Evolutionary conservation across 2,113 vertebrate species (phyloP).

Genomic region (Tenrec ecaudatus): DNA sequence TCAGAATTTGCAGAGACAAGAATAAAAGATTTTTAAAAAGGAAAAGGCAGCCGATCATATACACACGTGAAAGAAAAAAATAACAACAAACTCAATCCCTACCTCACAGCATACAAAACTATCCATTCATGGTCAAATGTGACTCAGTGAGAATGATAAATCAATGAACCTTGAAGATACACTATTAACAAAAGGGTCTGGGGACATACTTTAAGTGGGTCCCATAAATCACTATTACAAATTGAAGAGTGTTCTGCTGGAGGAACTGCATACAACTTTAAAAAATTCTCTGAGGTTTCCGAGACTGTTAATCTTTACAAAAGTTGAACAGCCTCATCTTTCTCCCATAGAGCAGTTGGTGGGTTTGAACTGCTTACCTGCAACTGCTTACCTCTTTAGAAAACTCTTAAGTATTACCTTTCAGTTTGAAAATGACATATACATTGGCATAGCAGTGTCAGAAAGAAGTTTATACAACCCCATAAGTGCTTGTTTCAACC

Average conservation of each 20-base stretch:
- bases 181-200: not conserved
- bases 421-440: too few relatives aligned
- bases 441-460: too few relatives aligned
- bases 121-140: not conserved
- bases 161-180: not conserved
- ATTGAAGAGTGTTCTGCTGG: not conserved
- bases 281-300: too few relatives aligned
- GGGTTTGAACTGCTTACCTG: too few relatives aligned
- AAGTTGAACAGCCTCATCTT: too few relatives aligned
- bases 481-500: too few relatives aligned
- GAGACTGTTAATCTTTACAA: too few relatives aligned
- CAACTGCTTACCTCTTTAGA: too few relatives aligned
- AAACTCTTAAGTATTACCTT: too few relatives aligned
- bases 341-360: too few relatives aligned
- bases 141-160: not conserved
- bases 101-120: not conserved
- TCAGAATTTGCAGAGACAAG: not conserved
- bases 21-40: not conserved
- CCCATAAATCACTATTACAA: not conserved
- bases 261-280: not conserved
- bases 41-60: not conserved
- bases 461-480: too few relatives aligned
- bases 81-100: not conserved
- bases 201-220: not conserved
- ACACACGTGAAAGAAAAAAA: not conserved